phyloP scores from a whole-genome alignment of 1,140 invertebrate species.

The Eulimnadia texana region DNA sequence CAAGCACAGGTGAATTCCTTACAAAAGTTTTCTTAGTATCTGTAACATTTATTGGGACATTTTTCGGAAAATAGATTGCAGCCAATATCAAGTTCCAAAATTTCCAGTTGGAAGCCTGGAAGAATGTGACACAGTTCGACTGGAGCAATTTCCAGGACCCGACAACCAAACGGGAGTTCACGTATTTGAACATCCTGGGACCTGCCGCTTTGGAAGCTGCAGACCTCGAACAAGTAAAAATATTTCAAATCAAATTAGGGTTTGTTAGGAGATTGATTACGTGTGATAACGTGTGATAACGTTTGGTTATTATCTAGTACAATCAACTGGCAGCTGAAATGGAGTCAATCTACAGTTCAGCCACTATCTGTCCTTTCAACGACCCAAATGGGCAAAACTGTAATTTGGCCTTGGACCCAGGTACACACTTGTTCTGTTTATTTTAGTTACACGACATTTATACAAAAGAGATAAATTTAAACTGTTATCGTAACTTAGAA shows the following conservation, averaged over 20 bases:
- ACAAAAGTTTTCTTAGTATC: background rate
- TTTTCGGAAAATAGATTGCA: background rate
- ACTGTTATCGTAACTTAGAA: too few species aligned
- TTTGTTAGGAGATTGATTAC: background rate
- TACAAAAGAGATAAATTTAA: too few species aligned
- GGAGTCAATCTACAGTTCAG: slow-evolving; percentile 60
- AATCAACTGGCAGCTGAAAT: slow-evolving; percentile 50
- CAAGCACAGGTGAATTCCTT: slow-evolving; percentile 16
- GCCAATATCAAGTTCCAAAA: slow-evolving; percentile 9
- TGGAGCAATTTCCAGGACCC: slow-evolving; percentile 49
- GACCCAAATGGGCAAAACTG: background rate
- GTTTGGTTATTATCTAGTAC: too few species aligned
- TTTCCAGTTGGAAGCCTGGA: slow-evolving; percentile 30
- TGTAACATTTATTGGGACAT: background rate
- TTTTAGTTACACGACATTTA: too few species aligned
- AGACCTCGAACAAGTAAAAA: slow-evolving; percentile 38
- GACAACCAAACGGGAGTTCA: slow-evolving; percentile 51
- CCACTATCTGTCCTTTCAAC: slow-evolving; percentile 50
- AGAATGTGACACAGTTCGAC: slow-evolving; percentile 45
- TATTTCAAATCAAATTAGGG: background rate
- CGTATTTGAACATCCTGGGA: slow-evolving; percentile 62
- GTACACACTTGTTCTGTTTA: background rate
- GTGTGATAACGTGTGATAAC: too few species aligned
- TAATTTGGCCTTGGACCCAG: slow-evolving; percentile 13
- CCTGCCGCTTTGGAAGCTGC: slow-evolving; percentile 65